Percentiles rank a stretch among this genome's conserved stretches.
These are phyloP conservation scores for Erythrolamprus reginae DNA, from an alignment of 2,113 vertebrate genomes.

Conservation along the genomic window DNA sequence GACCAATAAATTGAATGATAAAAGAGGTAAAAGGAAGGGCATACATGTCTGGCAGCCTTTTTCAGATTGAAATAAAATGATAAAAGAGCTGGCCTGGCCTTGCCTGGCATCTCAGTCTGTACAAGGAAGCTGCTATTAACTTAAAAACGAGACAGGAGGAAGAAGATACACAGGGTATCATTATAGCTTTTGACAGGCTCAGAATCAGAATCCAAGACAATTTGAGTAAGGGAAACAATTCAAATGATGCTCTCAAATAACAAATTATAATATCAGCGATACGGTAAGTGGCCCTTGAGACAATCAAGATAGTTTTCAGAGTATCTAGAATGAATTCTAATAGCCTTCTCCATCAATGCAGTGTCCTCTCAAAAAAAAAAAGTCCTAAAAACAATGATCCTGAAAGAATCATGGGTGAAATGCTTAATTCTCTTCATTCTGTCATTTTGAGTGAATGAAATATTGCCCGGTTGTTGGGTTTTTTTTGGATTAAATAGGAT, in stretches of 20 bases:
- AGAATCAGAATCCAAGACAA: constrained; percentile 1
- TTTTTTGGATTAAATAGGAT: not conserved
- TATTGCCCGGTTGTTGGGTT: not conserved
- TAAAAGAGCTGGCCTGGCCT: constrained; percentile 5
- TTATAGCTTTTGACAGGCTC: constrained; percentile 12
- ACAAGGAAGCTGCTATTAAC: constrained; percentile 21
- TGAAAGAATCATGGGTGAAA: not conserved
- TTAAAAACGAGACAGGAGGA: constrained; percentile 19
- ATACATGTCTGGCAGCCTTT: constrained; percentile 30
- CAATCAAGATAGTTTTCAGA: not conserved
- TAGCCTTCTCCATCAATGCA: not conserved
- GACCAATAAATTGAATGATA: constrained; percentile 26
- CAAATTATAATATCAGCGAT: not conserved
- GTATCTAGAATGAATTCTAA: not conserved
- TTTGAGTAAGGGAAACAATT: not conserved
- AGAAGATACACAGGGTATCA: constrained; percentile 9
- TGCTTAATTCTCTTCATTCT: not conserved
- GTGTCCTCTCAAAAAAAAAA: not conserved
- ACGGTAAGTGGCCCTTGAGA: constrained; percentile 18
- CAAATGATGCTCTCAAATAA: not conserved
- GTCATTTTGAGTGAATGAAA: not conserved
- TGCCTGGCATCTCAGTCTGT: not conserved
- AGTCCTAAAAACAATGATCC: not conserved
- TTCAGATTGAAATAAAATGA: constrained; percentile 40
- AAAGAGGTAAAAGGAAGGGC: constrained; percentile 17